Percentiles rank a stretch among this genome's conserved stretches.
These are phyloP conservation scores for Actinopyga echinites DNA, from an alignment of 53 echinoderm and acorn worm species.

Conservation along the genomic window DNA sequence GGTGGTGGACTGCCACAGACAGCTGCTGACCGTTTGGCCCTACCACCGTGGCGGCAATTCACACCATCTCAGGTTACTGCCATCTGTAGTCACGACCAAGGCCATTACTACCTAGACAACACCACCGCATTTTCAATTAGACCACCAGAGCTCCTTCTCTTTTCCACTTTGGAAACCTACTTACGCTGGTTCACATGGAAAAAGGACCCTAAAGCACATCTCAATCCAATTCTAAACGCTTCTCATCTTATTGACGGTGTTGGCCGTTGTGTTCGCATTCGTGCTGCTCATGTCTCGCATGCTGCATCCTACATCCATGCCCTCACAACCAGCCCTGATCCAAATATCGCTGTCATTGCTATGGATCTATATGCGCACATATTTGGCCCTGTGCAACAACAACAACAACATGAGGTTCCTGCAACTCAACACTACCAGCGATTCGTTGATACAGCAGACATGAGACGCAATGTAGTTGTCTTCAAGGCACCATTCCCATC, in stretches of 20 bases:
- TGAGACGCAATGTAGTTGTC: conserved; percentile 52
- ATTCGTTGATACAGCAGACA: conserved; percentile 39
- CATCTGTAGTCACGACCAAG: background rate
- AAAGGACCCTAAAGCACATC: conserved; percentile 16
- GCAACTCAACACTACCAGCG: conserved; percentile 35
- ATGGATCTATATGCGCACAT: conserved; percentile 41
- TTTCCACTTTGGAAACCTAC: conserved; percentile 41
- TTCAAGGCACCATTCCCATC: conserved; percentile 41
- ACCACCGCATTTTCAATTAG: conserved; percentile 44
- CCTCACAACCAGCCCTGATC: conserved; percentile 20
- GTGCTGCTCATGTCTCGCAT: conserved; percentile 35
- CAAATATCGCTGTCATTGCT: conserved; percentile 11
- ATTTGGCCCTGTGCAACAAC: conserved; percentile 27
- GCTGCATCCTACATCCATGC: conserved; percentile 30
- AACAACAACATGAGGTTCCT: conserved; percentile 19
- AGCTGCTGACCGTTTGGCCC: conserved; percentile 22
- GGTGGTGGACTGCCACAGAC: conserved; percentile 50
- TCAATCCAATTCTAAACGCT: conserved; percentile 5
- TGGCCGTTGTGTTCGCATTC: conserved; percentile 38
- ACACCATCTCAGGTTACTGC: conserved; percentile 45
- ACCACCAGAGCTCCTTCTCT: conserved; percentile 43
- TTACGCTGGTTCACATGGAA: conserved; percentile 54
- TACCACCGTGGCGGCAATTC: conserved; percentile 53
- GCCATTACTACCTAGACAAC: conserved; percentile 36
- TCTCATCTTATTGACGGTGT: conserved; percentile 42